These are phyloP conservation scores for Drosophila hawaiiensis DNA, from an alignment of 2,888 invertebrate species.

Conservation along the genomic window DNA sequence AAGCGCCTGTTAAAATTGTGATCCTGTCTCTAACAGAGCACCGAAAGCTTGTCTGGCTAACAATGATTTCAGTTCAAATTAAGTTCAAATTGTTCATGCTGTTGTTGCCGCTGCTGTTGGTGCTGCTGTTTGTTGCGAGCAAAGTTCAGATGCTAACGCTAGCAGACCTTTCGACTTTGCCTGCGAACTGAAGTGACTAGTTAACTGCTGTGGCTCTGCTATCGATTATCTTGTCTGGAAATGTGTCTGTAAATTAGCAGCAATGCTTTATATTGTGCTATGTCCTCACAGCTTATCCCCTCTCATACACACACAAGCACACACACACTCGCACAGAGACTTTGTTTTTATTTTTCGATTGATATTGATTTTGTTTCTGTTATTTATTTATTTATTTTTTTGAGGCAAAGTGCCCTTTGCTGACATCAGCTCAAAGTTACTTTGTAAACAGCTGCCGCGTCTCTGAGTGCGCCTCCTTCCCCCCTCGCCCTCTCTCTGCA, in stretches of 20 bases:
- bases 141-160: constrained; percentile 43
- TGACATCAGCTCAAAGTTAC: constrained; percentile 17
- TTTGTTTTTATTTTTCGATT: constrained; percentile 15
- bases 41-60: not conserved
- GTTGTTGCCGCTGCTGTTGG: not conserved
- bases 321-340: not conserved
- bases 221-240: constrained; percentile 17
- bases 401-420: constrained; percentile 5
- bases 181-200: constrained; percentile 17
- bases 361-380: constrained; percentile 37
- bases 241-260: not conserved
- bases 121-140: constrained; percentile 13
- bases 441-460: constrained; percentile 25
- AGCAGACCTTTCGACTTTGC: constrained; percentile 40
- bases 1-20: not conserved
- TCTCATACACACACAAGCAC: not conserved
- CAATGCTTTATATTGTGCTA: constrained; percentile 1
- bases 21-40: not conserved
- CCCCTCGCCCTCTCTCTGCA: too few relatives aligned
- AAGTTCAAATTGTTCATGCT: not conserved
- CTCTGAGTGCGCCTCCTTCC: constrained; percentile 1
- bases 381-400: not conserved
- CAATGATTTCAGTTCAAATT: not conserved
- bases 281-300: not conserved
- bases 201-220: constrained; percentile 15